phyloP scores from a whole-genome alignment of 2,113 vertebrate species.

The Oryzias javanicus region DNA sequence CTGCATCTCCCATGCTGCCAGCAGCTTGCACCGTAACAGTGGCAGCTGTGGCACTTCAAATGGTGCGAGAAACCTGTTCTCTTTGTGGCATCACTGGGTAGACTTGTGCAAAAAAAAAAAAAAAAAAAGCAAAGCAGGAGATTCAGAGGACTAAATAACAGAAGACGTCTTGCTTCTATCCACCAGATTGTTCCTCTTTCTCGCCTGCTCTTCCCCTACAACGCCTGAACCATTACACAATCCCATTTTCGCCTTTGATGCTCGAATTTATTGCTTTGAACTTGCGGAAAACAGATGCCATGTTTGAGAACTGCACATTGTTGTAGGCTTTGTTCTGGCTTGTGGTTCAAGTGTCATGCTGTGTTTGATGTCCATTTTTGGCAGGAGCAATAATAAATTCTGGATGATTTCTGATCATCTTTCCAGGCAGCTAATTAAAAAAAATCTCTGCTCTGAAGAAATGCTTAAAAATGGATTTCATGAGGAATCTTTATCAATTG shows the following conservation, averaged over 20 bases:
- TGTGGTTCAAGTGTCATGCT: slow-evolving; percentile 41
- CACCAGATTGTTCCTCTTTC: slow-evolving; percentile 15
- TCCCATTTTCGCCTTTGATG: slow-evolving; percentile 42
- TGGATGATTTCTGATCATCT: slow-evolving; percentile 16
- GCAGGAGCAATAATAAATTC: slow-evolving; percentile 31
- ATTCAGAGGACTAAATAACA: not conserved
- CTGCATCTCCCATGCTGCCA: slow-evolving; percentile 38
- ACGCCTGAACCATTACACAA: slow-evolving; percentile 15
- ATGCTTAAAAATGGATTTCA: slow-evolving; percentile 36
- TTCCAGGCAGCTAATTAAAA: slow-evolving; percentile 23
- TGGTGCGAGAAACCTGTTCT: slow-evolving; percentile 13
- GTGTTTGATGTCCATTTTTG: slow-evolving; percentile 25
- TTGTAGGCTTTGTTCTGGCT: slow-evolving; percentile 49
- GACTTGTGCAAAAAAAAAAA: slow-evolving; percentile 18
- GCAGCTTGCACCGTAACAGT: slow-evolving; percentile 19
- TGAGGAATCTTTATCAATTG: too few relatives aligned
- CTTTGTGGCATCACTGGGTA: slow-evolving; percentile 14
- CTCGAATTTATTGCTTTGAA: slow-evolving; percentile 48
- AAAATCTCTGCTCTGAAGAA: slow-evolving; percentile 18
- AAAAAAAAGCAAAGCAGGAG: not conserved
- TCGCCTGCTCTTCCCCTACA: slow-evolving; percentile 10
- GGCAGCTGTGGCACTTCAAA: slow-evolving; percentile 37
- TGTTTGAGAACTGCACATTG: slow-evolving; percentile 42
- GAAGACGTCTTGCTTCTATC: slow-evolving; percentile 3
- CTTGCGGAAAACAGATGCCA: slow-evolving; percentile 38